A percentile compares a stretch with the other conserved stretches of the same genome.
phyloP scores from a whole-genome alignment of 1,140 invertebrate species.

The Grapholita molesta region DNA sequence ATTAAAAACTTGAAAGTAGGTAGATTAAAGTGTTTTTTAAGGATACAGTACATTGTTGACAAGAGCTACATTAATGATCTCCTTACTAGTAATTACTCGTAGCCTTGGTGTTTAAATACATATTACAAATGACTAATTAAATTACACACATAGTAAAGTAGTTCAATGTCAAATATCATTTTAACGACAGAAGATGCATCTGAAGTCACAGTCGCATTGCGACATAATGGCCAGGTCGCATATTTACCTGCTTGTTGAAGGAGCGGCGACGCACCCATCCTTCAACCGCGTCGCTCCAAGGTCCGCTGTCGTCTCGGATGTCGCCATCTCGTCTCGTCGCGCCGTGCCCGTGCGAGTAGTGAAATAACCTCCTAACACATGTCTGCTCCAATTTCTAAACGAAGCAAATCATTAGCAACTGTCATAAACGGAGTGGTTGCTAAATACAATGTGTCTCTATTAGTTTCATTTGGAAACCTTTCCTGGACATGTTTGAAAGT shows the following conservation, averaged over 20 bases:
- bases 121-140: not conserved
- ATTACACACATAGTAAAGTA: not conserved
- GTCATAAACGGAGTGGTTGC: conserved; percentile 3
- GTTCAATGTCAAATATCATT: not conserved
- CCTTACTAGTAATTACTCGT: not conserved
- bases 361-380: not conserved
- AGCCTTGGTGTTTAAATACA: not conserved
- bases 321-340: not conserved
- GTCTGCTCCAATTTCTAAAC: conserved; percentile 2
- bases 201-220: not conserved
- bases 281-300: not conserved
- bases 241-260: not conserved
- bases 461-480: not conserved
- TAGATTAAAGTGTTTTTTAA: too few species aligned
- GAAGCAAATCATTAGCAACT: conserved; percentile 3
- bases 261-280: conserved; percentile 1
- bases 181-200: not conserved
- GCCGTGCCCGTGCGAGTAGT: not conserved
- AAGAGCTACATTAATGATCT: too few species aligned
- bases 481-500: not conserved
- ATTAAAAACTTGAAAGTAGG: too few species aligned
- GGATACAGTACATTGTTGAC: too few species aligned
- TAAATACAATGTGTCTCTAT: not conserved
- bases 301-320: not conserved
- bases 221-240: too few species aligned